Evolutionary conservation across 2,888 invertebrate species (phyloP).

Genomic region (Stenolophus ochropezus): DNA sequence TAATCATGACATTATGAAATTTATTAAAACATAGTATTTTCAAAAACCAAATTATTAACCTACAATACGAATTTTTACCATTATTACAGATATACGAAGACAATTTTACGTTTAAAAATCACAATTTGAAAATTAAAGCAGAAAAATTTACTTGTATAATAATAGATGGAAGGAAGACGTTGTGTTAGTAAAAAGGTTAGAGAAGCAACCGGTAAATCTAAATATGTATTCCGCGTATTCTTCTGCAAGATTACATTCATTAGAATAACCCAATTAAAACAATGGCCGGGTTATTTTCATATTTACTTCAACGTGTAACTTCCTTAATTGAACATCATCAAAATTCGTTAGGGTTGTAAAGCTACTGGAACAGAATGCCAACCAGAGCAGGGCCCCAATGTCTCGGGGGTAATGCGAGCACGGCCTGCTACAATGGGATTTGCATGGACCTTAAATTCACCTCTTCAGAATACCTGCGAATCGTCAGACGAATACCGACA

Average conservation of each 20-base stretch:
- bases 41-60: too few species aligned
- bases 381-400: not conserved
- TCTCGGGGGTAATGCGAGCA: slow-evolving; percentile 27
- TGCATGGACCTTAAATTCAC: slow-evolving; percentile 38
- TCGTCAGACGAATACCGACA: slow-evolving; percentile 5
- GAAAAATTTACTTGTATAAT: too few species aligned
- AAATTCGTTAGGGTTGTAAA: not conserved
- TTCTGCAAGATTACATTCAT: not conserved
- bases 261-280: not conserved
- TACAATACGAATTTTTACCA: too few species aligned
- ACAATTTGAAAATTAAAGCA: too few species aligned
- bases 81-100: too few species aligned
- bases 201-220: too few species aligned
- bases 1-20: too few species aligned
- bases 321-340: slow-evolving; percentile 10
- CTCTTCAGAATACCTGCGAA: slow-evolving; percentile 34
- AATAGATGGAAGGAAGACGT: too few species aligned
- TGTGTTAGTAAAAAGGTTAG: too few species aligned
- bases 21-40: too few species aligned
- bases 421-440: slow-evolving; percentile 27
- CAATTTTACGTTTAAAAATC: too few species aligned
- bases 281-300: not conserved
- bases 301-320: not conserved
- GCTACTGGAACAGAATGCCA: not conserved
- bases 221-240: not conserved